These are phyloP conservation scores for Aurelia sp. DNA, from an alignment of 30 jellyfish, hydroid and myxozoan species.

Conservation along the genomic window DNA sequence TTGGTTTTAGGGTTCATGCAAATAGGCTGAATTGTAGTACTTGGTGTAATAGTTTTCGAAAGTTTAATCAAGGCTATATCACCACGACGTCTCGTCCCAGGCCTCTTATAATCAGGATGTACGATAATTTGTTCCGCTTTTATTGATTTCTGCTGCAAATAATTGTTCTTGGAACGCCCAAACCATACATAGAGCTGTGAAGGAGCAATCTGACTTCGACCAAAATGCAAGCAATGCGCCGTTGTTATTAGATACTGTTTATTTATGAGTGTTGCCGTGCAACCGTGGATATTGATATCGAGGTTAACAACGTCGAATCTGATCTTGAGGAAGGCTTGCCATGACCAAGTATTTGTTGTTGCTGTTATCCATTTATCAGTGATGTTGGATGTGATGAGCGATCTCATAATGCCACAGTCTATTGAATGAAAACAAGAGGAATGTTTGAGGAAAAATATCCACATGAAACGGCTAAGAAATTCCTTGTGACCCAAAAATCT, in stretches of 20 bases:
- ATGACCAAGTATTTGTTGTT: slow-evolving; percentile 31
- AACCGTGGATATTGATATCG: slow-evolving; percentile 41
- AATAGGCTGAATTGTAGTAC: slow-evolving; percentile 53
- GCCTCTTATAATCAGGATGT: slow-evolving; percentile 37
- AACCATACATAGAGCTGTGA: slow-evolving; percentile 24
- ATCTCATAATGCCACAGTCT: slow-evolving; percentile 42
- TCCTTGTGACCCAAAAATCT: too few relatives aligned
- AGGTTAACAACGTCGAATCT: not conserved
- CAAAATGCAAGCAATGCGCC: slow-evolving; percentile 81
- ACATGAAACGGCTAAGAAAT: too few relatives aligned
- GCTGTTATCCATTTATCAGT: not conserved
- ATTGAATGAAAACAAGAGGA: too few relatives aligned
- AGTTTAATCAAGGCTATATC: slow-evolving; percentile 65
- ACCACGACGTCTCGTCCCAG: not conserved
- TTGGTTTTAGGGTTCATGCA: slow-evolving; percentile 16
- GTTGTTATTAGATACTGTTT: slow-evolving; percentile 71
- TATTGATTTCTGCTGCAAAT: not conserved
- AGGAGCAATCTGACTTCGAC: slow-evolving; percentile 22
- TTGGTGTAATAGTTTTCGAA: slow-evolving; percentile 26
- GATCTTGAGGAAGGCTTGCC: slow-evolving; percentile 49
- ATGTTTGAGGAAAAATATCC: too few relatives aligned
- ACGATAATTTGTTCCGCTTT: slow-evolving; percentile 29
- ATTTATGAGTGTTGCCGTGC: slow-evolving; percentile 86
- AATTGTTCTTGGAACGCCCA: not conserved
- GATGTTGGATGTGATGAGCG: not conserved